A percentile compares a stretch with the other conserved stretches of the same genome.
Conservation (phyloP, 2,888 invertebrate species). For the Drosophila longiperda region DNA sequence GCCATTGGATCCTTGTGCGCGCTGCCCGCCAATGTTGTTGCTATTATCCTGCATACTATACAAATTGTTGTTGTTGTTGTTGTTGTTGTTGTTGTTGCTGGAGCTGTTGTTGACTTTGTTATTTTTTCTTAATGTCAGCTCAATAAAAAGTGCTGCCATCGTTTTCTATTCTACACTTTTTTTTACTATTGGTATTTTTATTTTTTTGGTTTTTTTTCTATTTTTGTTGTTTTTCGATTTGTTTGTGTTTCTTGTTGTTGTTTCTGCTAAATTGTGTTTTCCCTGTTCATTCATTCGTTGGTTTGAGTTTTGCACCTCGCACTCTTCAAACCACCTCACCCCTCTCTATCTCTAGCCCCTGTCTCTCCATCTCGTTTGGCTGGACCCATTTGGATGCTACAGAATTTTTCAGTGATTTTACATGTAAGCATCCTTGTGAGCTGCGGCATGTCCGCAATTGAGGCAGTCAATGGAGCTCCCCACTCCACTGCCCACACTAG, state of each 20-base stretch:
- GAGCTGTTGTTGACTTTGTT: slow-evolving; percentile 75
- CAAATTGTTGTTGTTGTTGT: slow-evolving; percentile 37
- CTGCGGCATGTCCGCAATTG: slow-evolving; percentile 83
- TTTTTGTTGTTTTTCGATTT: slow-evolving; percentile 57
- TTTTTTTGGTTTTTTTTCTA: slow-evolving; percentile 26
- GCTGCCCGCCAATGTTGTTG: slow-evolving; percentile 60
- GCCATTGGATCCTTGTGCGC: slow-evolving; percentile 71
- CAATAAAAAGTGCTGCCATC: slow-evolving; percentile 73
- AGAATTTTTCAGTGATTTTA: slow-evolving; percentile 81
- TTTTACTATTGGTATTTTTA: slow-evolving; percentile 7
- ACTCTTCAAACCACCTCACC: background rate
- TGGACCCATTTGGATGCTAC: slow-evolving; percentile 32
- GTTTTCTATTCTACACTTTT: slow-evolving; percentile 44
- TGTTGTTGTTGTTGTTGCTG: slow-evolving; percentile 33
- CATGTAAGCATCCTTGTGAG: slow-evolving; percentile 83
- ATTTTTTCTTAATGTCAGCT: slow-evolving; percentile 81
- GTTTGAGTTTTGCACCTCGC: slow-evolving; percentile 30
- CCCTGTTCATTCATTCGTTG: slow-evolving; percentile 82
- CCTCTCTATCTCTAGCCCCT: background rate
- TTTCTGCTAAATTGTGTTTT: slow-evolving; percentile 81
- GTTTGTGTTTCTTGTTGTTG: slow-evolving; percentile 62
- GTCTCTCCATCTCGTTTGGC: slow-evolving; percentile 7
- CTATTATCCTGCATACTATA: slow-evolving; percentile 56
- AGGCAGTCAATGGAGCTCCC: slow-evolving; percentile 55
- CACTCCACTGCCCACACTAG: slow-evolving; percentile 1